Percentiles rank a stretch among this genome's conserved stretches.
These are phyloP conservation scores for Mormyrus proboscirostris DNA, from an alignment of 2,797 vertebrate species.

Conservation along the genomic window DNA sequence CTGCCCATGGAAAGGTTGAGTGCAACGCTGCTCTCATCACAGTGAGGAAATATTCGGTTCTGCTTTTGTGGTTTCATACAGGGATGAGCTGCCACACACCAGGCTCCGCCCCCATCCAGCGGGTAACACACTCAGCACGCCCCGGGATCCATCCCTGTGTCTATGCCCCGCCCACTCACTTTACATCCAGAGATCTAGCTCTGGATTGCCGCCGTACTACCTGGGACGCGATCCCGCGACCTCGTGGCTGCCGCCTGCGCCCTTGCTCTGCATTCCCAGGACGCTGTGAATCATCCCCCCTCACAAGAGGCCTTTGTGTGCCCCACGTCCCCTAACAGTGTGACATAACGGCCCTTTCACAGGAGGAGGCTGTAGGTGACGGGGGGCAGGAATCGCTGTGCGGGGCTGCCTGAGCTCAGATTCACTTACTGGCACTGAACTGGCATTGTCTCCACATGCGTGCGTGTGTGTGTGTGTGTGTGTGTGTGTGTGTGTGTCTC, in stretches of 20 bases:
- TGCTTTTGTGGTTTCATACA: neutral
- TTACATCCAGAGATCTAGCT: neutral
- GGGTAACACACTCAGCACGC: neutral
- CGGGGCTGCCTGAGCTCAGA: slow-evolving; percentile 2
- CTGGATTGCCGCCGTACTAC: neutral
- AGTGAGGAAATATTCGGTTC: neutral
- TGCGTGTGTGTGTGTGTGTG: neutral
- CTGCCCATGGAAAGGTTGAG: neutral
- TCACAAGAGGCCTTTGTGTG: slow-evolving; percentile 1
- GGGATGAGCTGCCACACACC: neutral
- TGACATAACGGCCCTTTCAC: neutral
- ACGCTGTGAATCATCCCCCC: neutral
- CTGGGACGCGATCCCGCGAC: neutral
- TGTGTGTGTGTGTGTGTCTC: neutral
- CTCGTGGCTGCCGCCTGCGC: neutral
- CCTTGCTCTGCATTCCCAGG: neutral
- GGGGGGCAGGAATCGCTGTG: neutral
- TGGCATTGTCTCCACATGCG: neutral
- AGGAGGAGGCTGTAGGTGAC: slow-evolving; percentile 4
- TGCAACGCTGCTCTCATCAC: neutral
- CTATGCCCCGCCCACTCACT: neutral
- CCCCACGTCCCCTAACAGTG: neutral
- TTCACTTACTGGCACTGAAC: neutral
- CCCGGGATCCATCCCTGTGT: neutral
- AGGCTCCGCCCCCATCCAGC: neutral